Base-by-base conservation (phyloP, 2,888 invertebrate genomes). In the Tenthredo distinguenda region DNA sequence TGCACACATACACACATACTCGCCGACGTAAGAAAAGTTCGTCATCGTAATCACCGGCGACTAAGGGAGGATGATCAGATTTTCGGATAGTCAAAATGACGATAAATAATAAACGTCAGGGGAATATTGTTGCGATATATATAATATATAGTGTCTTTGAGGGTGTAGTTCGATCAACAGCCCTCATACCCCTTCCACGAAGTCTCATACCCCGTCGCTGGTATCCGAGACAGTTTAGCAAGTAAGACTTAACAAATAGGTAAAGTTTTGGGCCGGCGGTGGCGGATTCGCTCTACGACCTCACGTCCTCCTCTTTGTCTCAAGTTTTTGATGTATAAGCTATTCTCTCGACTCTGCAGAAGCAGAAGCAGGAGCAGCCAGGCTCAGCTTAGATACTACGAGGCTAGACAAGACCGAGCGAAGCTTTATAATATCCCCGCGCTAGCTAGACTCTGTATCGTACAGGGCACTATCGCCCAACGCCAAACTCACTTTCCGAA, bases 271-370 rank as follows among this genome's bases (percentile, higher is more conserved):
- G 89, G 87, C 88, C 86, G 88, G 88, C 88, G 87, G 88, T 86
- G 89, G 89, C 88, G 92, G 91, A 92, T 92, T 91, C 92, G 89
- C 90, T 89, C 91, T 89, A 89, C 92, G 91, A 91, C 93, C 83
- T 68, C 83, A 71, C 83, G 92, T 92, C 92, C 93, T 93, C 89
- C 92, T 92, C 93, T 92, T 93, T 93, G 93, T 93, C 90, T 89
- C 89, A 93, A 93, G 92, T 93, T 93, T 92, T 92, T 93, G 92
- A 93, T 93, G 91, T 93, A 93, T 93, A 93, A 93, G 92, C 91
- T 89, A 91, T 90, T 90, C 90, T 89, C 88, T 40, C 31, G n/a
- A 2, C 68, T n/a, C 34, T 47, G 12, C 1, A 55, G n/a, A 55
- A 55, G 0, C n/a, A 55, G n/a, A 18, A 55, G 55, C 55, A 55